Evolutionary conservation across 2,888 invertebrate species (phyloP).

Genomic region (Portevinia maculata): DNA sequence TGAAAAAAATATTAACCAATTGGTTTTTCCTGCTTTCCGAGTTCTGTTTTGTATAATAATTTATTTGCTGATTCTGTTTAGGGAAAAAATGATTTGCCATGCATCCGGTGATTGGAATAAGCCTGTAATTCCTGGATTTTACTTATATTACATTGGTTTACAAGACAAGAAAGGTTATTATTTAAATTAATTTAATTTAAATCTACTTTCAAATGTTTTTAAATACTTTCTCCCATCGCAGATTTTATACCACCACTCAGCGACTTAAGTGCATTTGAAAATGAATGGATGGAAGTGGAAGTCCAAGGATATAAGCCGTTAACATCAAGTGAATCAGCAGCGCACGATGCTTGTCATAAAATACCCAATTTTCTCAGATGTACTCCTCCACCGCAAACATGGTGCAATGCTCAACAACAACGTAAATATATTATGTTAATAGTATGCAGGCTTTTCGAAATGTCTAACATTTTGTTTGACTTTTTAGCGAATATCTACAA

Average conservation of each 20-base stretch:
- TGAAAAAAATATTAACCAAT: too few relatives aligned
- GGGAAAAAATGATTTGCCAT: conserved; percentile 93
- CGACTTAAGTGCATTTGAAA: conserved; percentile 92
- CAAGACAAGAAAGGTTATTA: conserved; percentile 82
- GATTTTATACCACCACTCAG: conserved; percentile 88
- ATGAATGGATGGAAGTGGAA: conserved; percentile 96
- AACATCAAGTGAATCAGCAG: conserved; percentile 77
- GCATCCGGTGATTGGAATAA: conserved; percentile 93
- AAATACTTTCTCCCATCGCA: conserved; percentile 32
- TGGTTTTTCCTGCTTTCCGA: neutral
- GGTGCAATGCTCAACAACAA: conserved; percentile 76
- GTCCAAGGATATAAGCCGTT: conserved; percentile 83
- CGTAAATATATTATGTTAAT: conserved; percentile 8
- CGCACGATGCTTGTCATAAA: conserved; percentile 68
- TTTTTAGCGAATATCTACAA: conserved; percentile 85
- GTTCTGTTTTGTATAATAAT: neutral
- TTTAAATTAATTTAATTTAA: neutral
- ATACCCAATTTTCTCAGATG: conserved; percentile 81
- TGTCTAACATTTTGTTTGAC: neutral
- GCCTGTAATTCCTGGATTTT: conserved; percentile 94
- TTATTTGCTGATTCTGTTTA: conserved; percentile 74
- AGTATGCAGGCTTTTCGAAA: neutral
- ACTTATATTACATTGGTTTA: conserved; percentile 92
- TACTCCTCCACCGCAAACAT: conserved; percentile 79
- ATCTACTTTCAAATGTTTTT: neutral